Evolutionary conservation across 1,140 invertebrate species (phyloP), one percentile per base, ranked within the genome.

Genomic region (Aphidius ervi): DNA sequence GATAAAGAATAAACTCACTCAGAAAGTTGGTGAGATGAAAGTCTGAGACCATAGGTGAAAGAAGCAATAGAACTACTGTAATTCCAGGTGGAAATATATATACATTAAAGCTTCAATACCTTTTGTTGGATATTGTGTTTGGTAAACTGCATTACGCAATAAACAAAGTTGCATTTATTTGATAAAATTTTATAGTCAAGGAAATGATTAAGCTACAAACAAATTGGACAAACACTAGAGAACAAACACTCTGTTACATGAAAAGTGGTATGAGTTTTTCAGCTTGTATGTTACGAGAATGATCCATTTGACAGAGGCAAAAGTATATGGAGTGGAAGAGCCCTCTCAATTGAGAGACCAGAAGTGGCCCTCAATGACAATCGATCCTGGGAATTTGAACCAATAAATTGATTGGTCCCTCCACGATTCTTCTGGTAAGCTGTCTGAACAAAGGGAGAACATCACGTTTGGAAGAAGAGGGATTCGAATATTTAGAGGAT

Each of bases 331-430:
- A 56, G 60, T 68, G 62, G 50, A 23, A 62, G 62, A 60, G 50
- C 68, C 61, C 73, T 76, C 76, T 31, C 23, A 31, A 31, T 31
- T 31, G 23, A 31, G 23, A 31, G 23, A 31, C 23, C 23, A 31
- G 23, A 31, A 31, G 75, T 76, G 69, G 70, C 67, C 70, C 70
- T 63, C 63, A 65, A 76, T 74, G 71, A 75, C 75, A 76, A 75
- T 75, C 73, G 66, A 58, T 62, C 61, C 70, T 63, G 66, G 67
- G 72, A 71, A 69, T 76, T 75, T 75, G 75, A 76, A 76, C 71
- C 68, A 74, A 77, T 76, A 70, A 74, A 71, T 69, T 72, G 69
- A 74, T 75, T 68, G 67, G 61, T 74, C 69, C 70, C 67, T 66
- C 59, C 23, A 49, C 23, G 23, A 31, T 31, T 31, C 23, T 31